A percentile compares a stretch with the other conserved stretches of the same genome.
Conservation (phyloP, 2,113 vertebrate genomes). For the Lophotis ruficrista region DNA sequence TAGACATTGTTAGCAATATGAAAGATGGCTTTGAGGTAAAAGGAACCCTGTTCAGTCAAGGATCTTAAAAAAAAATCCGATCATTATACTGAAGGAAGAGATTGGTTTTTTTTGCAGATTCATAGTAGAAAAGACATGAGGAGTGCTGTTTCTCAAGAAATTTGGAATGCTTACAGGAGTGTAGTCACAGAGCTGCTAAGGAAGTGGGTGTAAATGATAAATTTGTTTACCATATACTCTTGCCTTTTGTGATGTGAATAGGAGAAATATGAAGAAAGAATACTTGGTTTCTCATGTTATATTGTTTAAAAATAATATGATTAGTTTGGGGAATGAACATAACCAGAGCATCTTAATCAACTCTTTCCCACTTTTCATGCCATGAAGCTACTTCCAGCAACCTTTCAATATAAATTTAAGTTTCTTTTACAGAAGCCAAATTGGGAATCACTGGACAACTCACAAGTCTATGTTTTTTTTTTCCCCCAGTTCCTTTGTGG, state of each 20-base stretch:
- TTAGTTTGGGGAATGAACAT: neutral
- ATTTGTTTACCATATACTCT: neutral
- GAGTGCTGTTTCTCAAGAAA: neutral
- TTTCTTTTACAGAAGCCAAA: constrained; percentile 1
- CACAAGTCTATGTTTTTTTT: neutral
- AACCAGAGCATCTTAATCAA: neutral
- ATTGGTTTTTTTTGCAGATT: neutral
- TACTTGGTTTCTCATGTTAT: neutral
- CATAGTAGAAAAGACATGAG: neutral
- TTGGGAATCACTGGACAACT: neutral
- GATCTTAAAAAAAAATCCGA: neutral
- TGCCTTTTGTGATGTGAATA: neutral
- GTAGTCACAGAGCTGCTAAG: neutral
- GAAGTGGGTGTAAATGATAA: neutral
- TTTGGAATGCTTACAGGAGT: neutral
- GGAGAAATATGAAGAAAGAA: neutral
- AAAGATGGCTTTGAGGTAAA: neutral
- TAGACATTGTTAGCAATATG: neutral
- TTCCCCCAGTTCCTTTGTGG: neutral
- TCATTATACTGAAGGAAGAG: neutral
- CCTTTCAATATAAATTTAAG: neutral
- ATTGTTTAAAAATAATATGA: neutral
- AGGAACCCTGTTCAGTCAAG: neutral
- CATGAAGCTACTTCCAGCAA: neutral
- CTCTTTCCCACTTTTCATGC: neutral